Percentiles rank a stretch among this genome's conserved stretches.
Conservation (phyloP, 2,113 vertebrate genomes). For the Chaetura pelagica region DNA sequence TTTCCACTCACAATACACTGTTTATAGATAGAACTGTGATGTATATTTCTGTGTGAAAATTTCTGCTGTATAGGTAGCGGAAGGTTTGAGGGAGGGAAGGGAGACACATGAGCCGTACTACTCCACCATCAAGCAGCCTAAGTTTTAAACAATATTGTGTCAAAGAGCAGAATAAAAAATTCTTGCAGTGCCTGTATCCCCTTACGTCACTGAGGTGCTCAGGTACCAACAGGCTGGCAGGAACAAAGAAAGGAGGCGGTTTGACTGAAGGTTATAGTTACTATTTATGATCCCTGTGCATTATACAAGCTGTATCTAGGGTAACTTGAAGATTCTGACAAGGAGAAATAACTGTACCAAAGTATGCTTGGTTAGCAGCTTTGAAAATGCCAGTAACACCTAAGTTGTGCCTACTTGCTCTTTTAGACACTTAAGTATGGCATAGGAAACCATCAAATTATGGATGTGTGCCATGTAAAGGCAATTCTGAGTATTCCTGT, state of each 20-base stretch:
- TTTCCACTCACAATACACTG: background rate
- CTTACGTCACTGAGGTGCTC: background rate
- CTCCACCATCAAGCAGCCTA: background rate
- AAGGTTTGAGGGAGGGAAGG: background rate
- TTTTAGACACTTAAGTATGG: background rate
- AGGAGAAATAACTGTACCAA: background rate
- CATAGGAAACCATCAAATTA: background rate
- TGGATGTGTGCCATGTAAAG: background rate
- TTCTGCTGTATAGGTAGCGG: background rate
- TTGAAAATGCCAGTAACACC: background rate
- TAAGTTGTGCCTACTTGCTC: background rate
- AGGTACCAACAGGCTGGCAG: background rate
- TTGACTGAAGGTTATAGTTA: background rate
- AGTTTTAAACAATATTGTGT: background rate
- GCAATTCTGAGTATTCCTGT: background rate
- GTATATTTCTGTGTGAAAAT: background rate
- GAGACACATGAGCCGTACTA: background rate
- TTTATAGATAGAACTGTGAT: background rate
- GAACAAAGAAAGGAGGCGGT: background rate
- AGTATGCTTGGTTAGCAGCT: background rate
- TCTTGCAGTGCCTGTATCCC: background rate
- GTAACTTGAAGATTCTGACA: background rate
- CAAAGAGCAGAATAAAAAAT: background rate
- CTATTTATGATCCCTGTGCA: rapidly evolving
- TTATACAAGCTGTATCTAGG: background rate